Base-by-base conservation (phyloP, 2,797 vertebrate genomes). In the Halcyon chelicuti region DNA sequence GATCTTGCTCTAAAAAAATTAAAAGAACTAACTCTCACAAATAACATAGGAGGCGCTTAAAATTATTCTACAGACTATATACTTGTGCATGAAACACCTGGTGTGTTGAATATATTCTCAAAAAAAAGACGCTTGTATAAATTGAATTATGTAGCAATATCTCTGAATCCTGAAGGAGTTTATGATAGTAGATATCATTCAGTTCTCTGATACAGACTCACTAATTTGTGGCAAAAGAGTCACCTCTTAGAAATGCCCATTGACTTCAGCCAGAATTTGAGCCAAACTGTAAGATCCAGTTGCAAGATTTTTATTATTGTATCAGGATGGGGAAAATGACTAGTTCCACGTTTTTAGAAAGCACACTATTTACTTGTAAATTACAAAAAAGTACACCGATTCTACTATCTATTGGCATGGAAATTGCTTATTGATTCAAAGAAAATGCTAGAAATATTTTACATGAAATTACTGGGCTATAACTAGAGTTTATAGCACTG, bases 341-440 rank as follows among this genome's bases (percentile, higher is more conserved):
- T 88, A 65, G 23, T 14, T 8, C 5, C 28, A 49, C 29, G 23
- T 66, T 83, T 96, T 72, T 95, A 91, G 89, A 31, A 89, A 73
- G 52, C 39, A 68, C 46, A 71, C 80, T 76, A 68, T 70, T 37
- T 37, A 68, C 54, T 33, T 78, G 26, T 60, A 82, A 93, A 92
- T 92, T 97, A 95, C 86, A 73, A 86, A 54, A 90, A 93, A 96
- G 8, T 40, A 40, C 49, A 49, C 61, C 90, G 80, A 96, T 86
- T 95, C 77, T 89, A 63, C 75, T 63, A 68, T 61, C 54, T 75
- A 79, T 84, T 86, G 88, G 67, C 67, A 81, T 82, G 74, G 68
- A 97, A 96, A 97, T 58, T 90, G 60, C 65, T 91, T 93, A 88
- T 92, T 84, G 91, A 94, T 70, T 79, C 33, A 65, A 44, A 94